Conservation (phyloP, 2,797 vertebrate genomes). For the Esox lucius region DNA sequence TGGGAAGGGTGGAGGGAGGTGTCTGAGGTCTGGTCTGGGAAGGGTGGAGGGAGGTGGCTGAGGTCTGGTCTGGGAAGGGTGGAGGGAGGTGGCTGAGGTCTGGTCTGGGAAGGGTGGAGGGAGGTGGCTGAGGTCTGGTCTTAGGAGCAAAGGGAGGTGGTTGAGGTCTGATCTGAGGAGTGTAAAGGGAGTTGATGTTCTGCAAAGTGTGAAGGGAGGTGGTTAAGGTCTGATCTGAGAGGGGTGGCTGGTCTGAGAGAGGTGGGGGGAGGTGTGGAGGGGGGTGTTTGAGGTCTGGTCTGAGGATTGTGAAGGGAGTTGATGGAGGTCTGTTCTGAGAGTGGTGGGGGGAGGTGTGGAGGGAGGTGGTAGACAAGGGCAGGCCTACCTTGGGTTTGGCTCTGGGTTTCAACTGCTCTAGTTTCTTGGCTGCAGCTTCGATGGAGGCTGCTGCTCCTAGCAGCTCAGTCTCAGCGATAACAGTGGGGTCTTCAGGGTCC, state of each 20-base stretch:
- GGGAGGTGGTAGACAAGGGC: constrained; percentile 26
- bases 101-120: too few relatives aligned
- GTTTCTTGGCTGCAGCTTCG: constrained; percentile 98
- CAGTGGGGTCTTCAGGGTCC: constrained; percentile 95
- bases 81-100: too few relatives aligned
- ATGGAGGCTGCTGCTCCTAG: constrained; percentile 96
- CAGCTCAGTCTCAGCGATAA: constrained; percentile 94
- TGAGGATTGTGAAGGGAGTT: background rate
- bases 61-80: too few relatives aligned
- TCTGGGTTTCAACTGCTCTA: constrained; percentile 96
- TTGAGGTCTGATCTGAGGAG: too few relatives aligned
- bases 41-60: constrained; percentile 9
- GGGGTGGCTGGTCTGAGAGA: background rate
- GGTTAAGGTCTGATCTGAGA: too few relatives aligned
- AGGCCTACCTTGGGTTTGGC: constrained; percentile 95
- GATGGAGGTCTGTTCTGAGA: background rate
- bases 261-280: background rate
- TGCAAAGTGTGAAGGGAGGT: too few relatives aligned
- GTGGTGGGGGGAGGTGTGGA: constrained; percentile 5
- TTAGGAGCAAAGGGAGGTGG: too few relatives aligned
- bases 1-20: constrained; percentile 13
- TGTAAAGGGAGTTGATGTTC: too few relatives aligned
- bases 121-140: too few relatives aligned
- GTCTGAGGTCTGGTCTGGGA: too few relatives aligned
- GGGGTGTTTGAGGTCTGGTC: constrained; percentile 13